phyloP scores from a whole-genome alignment of 2,113 vertebrate species.

The Mesitornis unicolor region DNA sequence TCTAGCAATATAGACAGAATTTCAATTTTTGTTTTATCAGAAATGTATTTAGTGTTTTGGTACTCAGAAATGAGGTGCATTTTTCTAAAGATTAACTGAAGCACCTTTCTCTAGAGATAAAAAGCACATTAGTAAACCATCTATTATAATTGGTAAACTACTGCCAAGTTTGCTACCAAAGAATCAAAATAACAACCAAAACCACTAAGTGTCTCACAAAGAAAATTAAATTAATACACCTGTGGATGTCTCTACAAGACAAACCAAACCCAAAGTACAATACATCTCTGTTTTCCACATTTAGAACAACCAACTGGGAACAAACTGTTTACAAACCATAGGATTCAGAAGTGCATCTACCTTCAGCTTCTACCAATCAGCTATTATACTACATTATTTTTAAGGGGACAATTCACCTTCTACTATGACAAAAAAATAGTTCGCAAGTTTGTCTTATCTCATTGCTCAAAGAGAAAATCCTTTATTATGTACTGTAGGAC shows the following conservation, averaged over 20 bases:
- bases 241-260: not conserved
- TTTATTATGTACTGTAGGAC: constrained; percentile 48
- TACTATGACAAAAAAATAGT: constrained; percentile 22
- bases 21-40: not conserved
- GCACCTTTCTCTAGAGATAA: not conserved
- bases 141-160: not conserved
- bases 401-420: not conserved
- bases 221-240: constrained; percentile 12
- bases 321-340: constrained; percentile 13
- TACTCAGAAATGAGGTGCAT: not conserved
- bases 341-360: not conserved
- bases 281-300: constrained; percentile 54
- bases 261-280: constrained; percentile 31
- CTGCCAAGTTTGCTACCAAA: not conserved
- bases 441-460: constrained; percentile 41
- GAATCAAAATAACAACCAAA: not conserved
- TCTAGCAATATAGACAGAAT: not conserved
- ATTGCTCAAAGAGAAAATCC: constrained; percentile 53
- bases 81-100: not conserved
- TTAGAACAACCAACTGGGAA: constrained; percentile 55
- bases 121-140: not conserved
- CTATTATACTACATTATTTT: not conserved
- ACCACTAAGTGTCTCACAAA: not conserved
- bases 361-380: not conserved
- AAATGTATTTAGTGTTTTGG: not conserved